Evolutionary conservation across 2,888 invertebrate species (phyloP).

Genomic region (Meghimatium bilineatum): DNA sequence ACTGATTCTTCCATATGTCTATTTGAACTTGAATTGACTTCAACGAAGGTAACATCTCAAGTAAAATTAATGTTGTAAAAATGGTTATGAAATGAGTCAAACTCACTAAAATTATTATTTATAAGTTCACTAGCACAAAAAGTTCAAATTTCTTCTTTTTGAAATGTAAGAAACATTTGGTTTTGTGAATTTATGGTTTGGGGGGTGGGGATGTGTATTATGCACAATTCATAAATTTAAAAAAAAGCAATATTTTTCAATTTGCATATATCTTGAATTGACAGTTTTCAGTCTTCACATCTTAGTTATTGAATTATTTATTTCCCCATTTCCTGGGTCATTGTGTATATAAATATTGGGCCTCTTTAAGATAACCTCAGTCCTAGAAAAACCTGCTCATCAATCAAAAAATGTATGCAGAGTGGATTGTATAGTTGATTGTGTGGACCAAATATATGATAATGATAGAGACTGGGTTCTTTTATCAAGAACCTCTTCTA

Average conservation of each 20-base stretch:
- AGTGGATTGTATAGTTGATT: background rate
- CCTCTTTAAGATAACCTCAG: background rate
- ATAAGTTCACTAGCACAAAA: too few relatives aligned
- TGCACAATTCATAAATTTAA: background rate
- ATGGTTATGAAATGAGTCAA: background rate
- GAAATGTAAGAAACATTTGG: too few relatives aligned
- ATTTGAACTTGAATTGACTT: background rate
- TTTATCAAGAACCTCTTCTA: background rate
- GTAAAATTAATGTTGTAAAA: background rate
- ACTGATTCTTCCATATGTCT: conserved; percentile 5
- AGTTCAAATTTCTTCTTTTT: background rate
- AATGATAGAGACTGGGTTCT: background rate
- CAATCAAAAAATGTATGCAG: background rate
- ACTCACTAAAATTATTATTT: too few relatives aligned
- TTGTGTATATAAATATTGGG: background rate
- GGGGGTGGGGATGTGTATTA: too few relatives aligned
- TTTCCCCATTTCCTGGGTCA: background rate
- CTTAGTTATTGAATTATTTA: background rate
- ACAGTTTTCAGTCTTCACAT: background rate
- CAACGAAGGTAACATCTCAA: background rate
- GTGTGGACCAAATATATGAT: background rate
- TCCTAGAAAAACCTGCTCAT: background rate
- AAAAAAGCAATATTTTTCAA: background rate
- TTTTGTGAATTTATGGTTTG: too few relatives aligned
- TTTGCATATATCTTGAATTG: background rate